Base-by-base conservation (phyloP, 2,113 vertebrate genomes). In the Nycticorax nycticorax region DNA sequence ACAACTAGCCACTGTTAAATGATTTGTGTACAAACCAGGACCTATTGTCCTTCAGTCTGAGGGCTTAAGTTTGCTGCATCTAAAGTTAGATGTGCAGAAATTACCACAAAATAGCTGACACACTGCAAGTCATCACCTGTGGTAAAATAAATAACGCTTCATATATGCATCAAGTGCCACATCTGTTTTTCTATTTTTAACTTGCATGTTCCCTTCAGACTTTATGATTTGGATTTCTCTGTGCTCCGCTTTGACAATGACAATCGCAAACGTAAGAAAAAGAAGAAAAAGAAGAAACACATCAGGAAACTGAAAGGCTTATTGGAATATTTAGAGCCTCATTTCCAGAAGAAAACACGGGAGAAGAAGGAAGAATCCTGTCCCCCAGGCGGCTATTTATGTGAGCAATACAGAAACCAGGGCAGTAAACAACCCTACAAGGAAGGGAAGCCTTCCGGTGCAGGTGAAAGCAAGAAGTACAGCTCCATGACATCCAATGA, bases 181-280 rank as follows among this genome's bases (percentile, higher is more conserved):
- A 81, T 84, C 88, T 94, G 27, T 90, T 72, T 88, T 85, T 63
- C 90, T 85, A 39, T 87, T 93, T 94, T 96, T 96, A 85, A 95
- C 88, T 86, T 94, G 55, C 73, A 27, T 84, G n/a, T 85, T 93
- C 94, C 63, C 88, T 69, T 74, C 94, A 97, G 97, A 97, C 84
- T 89, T 81, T 86, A 97, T 95, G 98, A 99, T 20, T 95, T 78
- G 8, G 99, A 98, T 56, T 97, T 95, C 15, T 98, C 98, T 6
- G 98, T 96, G 59, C 92, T 95, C 60, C 96, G 83, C 89, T 93
- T 96, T 6, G 98, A 99, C 23, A 62, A 92, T 41, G 98, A 98
- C 94, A 97, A 98, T 80, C 95, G 96, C 74, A 99, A 97, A 96
- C 98, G 97, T 96, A 99, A 98, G 93, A 99, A 99, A 88, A 99